Conservation (phyloP, 1,140 invertebrate species). For the Aphelenchoides besseyi region DNA sequence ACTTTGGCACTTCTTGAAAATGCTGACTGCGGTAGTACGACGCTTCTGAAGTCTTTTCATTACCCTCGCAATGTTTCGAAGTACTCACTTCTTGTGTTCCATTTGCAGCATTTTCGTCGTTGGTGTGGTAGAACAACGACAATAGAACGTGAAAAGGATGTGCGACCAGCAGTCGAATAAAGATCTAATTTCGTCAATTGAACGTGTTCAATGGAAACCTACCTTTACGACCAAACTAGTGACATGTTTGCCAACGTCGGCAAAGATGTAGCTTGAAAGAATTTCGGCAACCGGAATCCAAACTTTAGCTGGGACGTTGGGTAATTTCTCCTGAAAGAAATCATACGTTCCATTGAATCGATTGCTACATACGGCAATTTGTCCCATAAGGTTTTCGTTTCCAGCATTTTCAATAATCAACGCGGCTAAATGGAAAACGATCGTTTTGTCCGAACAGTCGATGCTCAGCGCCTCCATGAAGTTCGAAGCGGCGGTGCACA, state of each 20-base stretch:
- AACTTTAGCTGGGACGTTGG: neutral
- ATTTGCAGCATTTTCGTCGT: neutral
- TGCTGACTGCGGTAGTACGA: neutral
- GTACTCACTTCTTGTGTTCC: neutral
- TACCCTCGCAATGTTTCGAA: too few relatives aligned
- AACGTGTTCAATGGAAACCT: too few relatives aligned
- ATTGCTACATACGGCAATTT: conserved; percentile 2
- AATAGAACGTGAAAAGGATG: conserved; percentile 9
- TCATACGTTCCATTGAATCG: too few relatives aligned
- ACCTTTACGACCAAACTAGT: too few relatives aligned
- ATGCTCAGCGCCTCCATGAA: conserved; percentile 12
- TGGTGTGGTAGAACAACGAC: neutral
- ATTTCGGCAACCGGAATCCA: conserved; percentile 8
- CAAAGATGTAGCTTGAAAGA: neutral
- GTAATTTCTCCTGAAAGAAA: neutral
- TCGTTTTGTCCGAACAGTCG: conserved; percentile 5
- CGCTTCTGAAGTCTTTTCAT: conserved; percentile 8
- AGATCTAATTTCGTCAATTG: too few relatives aligned
- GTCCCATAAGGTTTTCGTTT: conserved; percentile 5
- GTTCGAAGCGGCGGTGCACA: neutral
- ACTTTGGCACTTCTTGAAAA: neutral
- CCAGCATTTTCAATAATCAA: conserved; percentile 25
- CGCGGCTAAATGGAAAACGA: conserved; percentile 2
- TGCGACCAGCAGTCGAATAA: neutral
- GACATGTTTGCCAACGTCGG: neutral